Evolutionary conservation across 1,140 invertebrate species (phyloP).

Genomic region (Lepidurus couesii): DNA sequence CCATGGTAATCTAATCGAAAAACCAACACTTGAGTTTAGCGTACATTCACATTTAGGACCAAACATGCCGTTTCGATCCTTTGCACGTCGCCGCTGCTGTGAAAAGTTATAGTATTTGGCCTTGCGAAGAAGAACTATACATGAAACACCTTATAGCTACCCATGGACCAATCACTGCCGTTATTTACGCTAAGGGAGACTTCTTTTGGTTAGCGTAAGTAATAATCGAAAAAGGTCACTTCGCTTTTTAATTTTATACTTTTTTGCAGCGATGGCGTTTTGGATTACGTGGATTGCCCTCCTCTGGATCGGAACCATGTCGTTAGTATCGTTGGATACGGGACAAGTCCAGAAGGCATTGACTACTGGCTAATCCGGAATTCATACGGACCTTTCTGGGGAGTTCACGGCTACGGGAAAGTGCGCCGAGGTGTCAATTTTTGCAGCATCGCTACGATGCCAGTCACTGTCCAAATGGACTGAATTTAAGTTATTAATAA

Average conservation of each 20-base stretch:
- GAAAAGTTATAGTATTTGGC: neutral
- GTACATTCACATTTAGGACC: neutral
- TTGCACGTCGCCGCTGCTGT: neutral
- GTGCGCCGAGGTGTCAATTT: conserved; percentile 46
- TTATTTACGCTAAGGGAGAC: conserved; percentile 46
- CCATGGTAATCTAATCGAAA: conserved; percentile 33
- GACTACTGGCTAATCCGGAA: conserved; percentile 51
- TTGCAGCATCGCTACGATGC: conserved; percentile 46
- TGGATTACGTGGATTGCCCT: conserved; percentile 38
- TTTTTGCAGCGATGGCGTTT: conserved; percentile 39
- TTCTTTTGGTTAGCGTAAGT: conserved; percentile 40
- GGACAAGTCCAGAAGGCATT: conserved; percentile 47
- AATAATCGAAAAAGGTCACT: neutral
- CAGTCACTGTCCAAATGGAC: neutral
- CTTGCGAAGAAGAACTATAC: conserved; percentile 11
- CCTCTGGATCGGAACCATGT: conserved; percentile 45
- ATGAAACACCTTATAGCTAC: conserved; percentile 44
- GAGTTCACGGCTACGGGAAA: conserved; percentile 47
- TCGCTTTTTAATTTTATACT: neutral
- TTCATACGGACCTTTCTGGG: conserved; percentile 49
- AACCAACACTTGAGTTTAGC: neutral
- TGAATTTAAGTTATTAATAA: neutral
- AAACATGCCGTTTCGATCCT: neutral
- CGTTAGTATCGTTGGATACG: conserved; percentile 50
- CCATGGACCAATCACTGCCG: conserved; percentile 47